These are phyloP conservation scores for Corythoichthys intestinalis DNA, from an alignment of 2,113 vertebrate species.

Conservation along the genomic window DNA sequence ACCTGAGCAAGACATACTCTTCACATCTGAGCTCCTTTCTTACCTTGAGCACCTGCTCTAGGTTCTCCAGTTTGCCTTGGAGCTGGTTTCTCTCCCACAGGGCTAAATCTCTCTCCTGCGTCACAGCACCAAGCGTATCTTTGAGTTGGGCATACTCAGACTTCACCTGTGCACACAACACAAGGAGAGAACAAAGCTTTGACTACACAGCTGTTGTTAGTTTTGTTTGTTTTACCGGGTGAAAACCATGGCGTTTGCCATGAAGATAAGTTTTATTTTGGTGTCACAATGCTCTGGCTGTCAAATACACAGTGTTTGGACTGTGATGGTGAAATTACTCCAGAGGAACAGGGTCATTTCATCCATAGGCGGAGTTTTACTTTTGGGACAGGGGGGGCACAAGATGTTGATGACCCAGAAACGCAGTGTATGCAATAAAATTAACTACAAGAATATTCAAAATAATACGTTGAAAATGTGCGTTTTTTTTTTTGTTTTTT, in stretches of 20 bases:
- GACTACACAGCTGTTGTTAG: not conserved
- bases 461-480: too few species aligned
- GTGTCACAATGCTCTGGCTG: not conserved
- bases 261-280: not conserved
- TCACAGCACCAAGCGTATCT: conserved; percentile 78
- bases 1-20: conserved; percentile 13
- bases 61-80: conserved; percentile 99
- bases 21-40: conserved; percentile 35
- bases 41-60: conserved; percentile 99
- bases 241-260: not conserved
- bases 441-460: too few species aligned
- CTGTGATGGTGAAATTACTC: not conserved
- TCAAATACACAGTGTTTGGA: too few species aligned
- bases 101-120: conserved; percentile 83
- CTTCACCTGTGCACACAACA: conserved; percentile 77
- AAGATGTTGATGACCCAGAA: too few species aligned
- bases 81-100: conserved; percentile 83
- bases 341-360: too few species aligned
- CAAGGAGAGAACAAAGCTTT: conserved; percentile 21
- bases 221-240: not conserved
- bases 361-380: too few species aligned
- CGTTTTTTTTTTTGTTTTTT: too few species aligned
- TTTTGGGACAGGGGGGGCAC: too few species aligned
- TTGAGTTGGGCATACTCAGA: conserved; percentile 80
- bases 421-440: too few species aligned